Base-by-base conservation (phyloP, 2,888 invertebrate genomes). In the Catocala sponsa region DNA sequence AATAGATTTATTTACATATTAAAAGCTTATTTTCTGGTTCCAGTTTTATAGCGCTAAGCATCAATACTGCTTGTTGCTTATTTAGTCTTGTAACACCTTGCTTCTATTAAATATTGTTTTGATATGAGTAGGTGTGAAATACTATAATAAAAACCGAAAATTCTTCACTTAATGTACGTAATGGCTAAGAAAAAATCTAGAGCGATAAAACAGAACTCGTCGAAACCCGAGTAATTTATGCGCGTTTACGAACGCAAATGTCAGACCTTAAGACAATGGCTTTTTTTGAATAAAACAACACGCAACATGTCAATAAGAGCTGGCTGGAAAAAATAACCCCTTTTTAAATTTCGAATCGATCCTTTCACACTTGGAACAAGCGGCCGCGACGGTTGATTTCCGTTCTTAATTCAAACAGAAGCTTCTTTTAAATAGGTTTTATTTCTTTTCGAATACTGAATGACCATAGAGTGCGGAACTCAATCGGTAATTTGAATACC, bases 361-460 rank as follows among this genome's bases (percentile, higher is more conserved):
- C 90, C 90, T 89, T 91, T 94, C 93, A 94, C 94, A 94, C 94
- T 94, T 94, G 76, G 87, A 87, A 91, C 92, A 91, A 92, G 88
- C 86, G 85, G 79, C 80, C 85, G 83, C 86, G 94, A 91, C 94
- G 92, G 92, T 91, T 93, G 91, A 91, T 93, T 94, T 94, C 94
- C 94, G 94, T 89, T 93, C 92, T 89, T 89, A 89, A 92, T 91
- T 93, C 91, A 90, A 91, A 92, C 87, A 87, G 88, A 86, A 88
- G 85, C 88, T 85, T 89, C 88, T 88, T 90, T 87, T 88, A 85
- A 83, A 81, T 83, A 84, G 79, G 80, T 81, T 87, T 88, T 87
- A 84, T 88, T 88, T 90, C 83, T 84, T 84, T 82, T 77, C 76
- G 76, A 80, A 79, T 73, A 81, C 81, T 89, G 87, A 90, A 89